A percentile compares a stretch with the other conserved stretches of the same genome.
Conservation (phyloP, 2,888 invertebrate species). For the Caenorhabditis drosophilae region DNA sequence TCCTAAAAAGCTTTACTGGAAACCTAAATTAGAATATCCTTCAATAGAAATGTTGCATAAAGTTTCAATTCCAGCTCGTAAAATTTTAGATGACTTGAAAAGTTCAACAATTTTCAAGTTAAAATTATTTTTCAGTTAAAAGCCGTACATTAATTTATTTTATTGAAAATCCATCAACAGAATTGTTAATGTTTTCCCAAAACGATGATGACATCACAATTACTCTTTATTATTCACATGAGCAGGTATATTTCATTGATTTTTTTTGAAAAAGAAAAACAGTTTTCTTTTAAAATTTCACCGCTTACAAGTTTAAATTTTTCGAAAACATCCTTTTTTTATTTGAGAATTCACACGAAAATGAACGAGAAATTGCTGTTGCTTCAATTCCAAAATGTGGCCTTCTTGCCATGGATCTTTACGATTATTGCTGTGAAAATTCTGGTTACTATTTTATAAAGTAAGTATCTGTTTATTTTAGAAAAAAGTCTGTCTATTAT, state of each 20-base stretch:
- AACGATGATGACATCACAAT: conserved; percentile 51
- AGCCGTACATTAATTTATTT: conserved; percentile 37
- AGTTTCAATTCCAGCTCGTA: conserved; percentile 46
- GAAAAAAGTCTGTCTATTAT: neutral
- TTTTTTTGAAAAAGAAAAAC: neutral
- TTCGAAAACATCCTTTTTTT: neutral
- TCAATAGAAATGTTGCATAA: conserved; percentile 40
- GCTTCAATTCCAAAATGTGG: conserved; percentile 48
- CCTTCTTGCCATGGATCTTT: conserved; percentile 48
- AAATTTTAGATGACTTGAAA: conserved; percentile 4
- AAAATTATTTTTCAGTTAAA: conserved; percentile 33
- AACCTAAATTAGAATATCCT: conserved; percentile 40
- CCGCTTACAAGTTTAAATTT: too few species aligned
- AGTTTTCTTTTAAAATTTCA: too few species aligned
- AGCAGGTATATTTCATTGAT: conserved; percentile 17
- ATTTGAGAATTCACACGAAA: conserved; percentile 32
- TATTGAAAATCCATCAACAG: conserved; percentile 33
- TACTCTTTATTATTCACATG: conserved; percentile 40
- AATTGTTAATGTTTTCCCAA: conserved; percentile 46
- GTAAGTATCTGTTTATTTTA: conserved; percentile 4
- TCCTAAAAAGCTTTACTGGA: conserved; percentile 52
- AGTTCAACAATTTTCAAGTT: too few species aligned
- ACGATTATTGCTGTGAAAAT: conserved; percentile 43
- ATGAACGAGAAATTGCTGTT: conserved; percentile 37
- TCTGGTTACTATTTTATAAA: conserved; percentile 48